A percentile compares a stretch with the other conserved stretches of the same genome.
Evolutionary conservation across 2,113 vertebrate genomes (phyloP).

Genomic region (Condylura cristata): DNA sequence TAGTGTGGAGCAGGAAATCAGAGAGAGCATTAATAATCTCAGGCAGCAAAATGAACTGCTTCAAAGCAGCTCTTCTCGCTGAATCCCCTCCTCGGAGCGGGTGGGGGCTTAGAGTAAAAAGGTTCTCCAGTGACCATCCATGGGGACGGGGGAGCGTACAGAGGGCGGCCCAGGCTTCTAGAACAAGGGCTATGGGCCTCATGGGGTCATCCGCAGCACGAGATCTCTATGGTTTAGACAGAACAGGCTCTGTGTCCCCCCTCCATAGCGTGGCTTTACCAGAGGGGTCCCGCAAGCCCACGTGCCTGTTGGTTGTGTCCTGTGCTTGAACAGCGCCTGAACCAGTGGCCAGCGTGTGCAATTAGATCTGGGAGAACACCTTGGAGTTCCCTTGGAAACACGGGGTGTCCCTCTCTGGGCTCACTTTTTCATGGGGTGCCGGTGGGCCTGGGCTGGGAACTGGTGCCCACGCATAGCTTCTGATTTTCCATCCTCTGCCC

Average conservation of each 20-base stretch:
- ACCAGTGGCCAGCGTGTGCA: not conserved
- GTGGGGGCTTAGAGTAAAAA: not conserved
- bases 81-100: not conserved
- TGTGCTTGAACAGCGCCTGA: too few species aligned
- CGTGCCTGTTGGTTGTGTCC: fast-evolving
- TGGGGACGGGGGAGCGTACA: fast-evolving
- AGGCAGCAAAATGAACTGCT: slow-evolving; percentile 39
- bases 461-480: not conserved
- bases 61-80: fast-evolving
- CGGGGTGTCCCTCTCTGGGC: not conserved
- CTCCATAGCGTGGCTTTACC: not conserved
- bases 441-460: not conserved
- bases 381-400: not conserved
- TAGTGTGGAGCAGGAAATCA: slow-evolving; percentile 3
- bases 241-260: fast-evolving
- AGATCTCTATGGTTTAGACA: not conserved
- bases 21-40: slow-evolving; percentile 29
- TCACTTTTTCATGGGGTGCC: fast-evolving
- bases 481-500: not conserved
- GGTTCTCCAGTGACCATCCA: not conserved
- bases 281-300: too few species aligned
- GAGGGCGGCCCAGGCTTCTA: not conserved
- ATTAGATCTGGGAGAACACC: not conserved
- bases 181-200: not conserved
- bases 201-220: fast-evolving